Conservation (phyloP, 1,140 invertebrate genomes). For the Lanistes nyassanus region DNA sequence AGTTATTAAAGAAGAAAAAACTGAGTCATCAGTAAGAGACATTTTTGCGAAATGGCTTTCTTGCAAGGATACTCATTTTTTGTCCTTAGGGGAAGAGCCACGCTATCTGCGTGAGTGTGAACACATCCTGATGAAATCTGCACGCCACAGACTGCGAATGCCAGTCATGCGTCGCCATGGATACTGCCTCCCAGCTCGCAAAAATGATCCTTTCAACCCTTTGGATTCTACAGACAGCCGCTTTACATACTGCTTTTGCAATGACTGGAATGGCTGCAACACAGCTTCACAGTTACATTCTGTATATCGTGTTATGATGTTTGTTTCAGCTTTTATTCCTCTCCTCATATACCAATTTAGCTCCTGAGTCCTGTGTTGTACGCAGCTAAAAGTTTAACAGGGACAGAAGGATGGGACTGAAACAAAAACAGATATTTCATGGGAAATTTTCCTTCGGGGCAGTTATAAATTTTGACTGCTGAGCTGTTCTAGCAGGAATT, state of each 20-base stretch:
- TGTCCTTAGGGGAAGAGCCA: conserved; percentile 55
- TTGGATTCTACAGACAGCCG: conserved; percentile 39
- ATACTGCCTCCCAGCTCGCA: conserved; percentile 60
- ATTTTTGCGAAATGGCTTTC: too few species aligned
- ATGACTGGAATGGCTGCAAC: conserved; percentile 66
- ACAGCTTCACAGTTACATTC: conserved; percentile 30
- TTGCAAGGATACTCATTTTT: too few species aligned
- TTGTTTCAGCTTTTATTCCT: conserved; percentile 12
- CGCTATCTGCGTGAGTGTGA: conserved; percentile 61
- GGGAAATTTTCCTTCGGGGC: background rate
- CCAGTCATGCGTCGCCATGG: conserved; percentile 63
- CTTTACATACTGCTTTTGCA: conserved; percentile 64
- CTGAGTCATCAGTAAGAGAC: too few species aligned
- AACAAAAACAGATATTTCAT: background rate
- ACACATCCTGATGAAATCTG: conserved; percentile 52
- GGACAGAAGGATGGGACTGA: background rate
- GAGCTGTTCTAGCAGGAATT: too few species aligned
- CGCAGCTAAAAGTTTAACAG: background rate
- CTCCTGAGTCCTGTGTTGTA: background rate
- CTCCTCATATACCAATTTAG: background rate
- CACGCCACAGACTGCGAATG: conserved; percentile 57
- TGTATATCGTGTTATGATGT: conserved; percentile 4
- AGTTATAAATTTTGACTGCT: background rate
- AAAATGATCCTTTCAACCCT: conserved; percentile 58
- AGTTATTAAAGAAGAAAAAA: too few species aligned